Evolutionary conservation across 2,797 vertebrate species (phyloP), one percentile per base, ranked within the genome.

Genomic region (Xiphophorus birchmanni): DNA sequence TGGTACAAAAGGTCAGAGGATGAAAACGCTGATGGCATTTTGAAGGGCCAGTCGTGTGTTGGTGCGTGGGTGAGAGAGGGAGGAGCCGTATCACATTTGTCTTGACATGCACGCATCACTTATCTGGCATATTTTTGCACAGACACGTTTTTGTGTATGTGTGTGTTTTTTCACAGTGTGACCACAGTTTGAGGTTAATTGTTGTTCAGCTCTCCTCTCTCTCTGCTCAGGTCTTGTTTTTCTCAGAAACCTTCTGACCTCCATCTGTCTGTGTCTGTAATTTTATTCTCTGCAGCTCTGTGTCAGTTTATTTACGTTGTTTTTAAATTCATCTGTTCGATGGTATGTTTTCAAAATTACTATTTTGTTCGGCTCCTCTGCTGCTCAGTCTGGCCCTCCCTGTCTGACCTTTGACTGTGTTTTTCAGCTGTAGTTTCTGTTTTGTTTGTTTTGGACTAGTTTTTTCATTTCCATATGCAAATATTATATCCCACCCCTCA

Each of bases 1-100:
- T 83, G 80, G 89, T 82, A 91, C 91, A 89, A 86, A 92, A 91
- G 90, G 92, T 94, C 90, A 93, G 80, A 80, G 81, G 79, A 90
- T 84, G 87, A 69, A 86, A 88, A 86, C 35, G 83, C 89, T 90
- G 86, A 60, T 90, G 90, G 92, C 92, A 84, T 92, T 91, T 90
- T 63, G 81, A 86, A 47, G 26, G 12, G 40, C 52, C 67, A n/a
- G 48, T 48, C 73, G 73, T 58, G 52, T 45, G 74, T 75, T 67
- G 54, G 80, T 11, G 81, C 42, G 78, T 76, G 67, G 23, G 52
- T 44, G 72, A 44, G 78, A 35, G 63, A 48, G 44, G 52, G 77
- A 0, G 50, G 71, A 78, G 50, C 79, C 42, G 23, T 18, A 72
- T 83, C 60, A 26, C 76, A 45, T 90, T 85, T 79, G 80, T 86